Evolutionary conservation across 1,140 invertebrate genomes (phyloP).

Genomic region (Heliconius nattereri): DNA sequence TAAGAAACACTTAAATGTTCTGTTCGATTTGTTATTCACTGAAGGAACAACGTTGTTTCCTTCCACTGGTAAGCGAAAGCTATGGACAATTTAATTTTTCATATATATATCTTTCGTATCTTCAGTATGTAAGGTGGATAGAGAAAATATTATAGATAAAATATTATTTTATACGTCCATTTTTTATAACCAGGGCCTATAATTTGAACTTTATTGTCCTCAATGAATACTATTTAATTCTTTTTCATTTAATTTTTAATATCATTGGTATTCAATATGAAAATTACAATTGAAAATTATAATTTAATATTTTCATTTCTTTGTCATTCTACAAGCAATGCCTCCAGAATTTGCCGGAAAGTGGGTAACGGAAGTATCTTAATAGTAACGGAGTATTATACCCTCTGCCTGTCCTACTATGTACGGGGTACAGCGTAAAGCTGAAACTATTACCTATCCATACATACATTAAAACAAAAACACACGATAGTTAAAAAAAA

Average conservation of each 20-base stretch:
- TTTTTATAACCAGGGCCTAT: neutral
- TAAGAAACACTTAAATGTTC: slow-evolving; percentile 7
- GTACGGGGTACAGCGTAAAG: neutral
- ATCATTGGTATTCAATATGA: too few relatives aligned
- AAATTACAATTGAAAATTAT: too few relatives aligned
- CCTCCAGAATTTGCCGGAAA: too few relatives aligned
- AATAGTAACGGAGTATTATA: too few relatives aligned
- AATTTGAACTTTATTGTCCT: too few relatives aligned
- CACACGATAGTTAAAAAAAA: neutral
- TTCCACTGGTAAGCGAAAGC: neutral
- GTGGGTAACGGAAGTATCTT: too few relatives aligned
- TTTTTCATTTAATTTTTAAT: too few relatives aligned
- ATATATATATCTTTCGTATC: neutral
- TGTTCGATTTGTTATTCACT: slow-evolving; percentile 4
- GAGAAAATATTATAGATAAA: too few relatives aligned
- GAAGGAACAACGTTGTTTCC: neutral
- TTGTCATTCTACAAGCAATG: neutral
- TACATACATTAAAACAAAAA: neutral
- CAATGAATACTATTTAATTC: too few relatives aligned
- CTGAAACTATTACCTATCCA: neutral
- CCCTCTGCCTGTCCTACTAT: neutral
- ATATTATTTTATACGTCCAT: neutral
- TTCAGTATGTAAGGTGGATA: too few relatives aligned
- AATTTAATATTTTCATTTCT: neutral
- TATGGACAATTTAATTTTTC: neutral